Base-by-base conservation (phyloP, 2,797 vertebrate species). In the Mallotus villosus region DNA sequence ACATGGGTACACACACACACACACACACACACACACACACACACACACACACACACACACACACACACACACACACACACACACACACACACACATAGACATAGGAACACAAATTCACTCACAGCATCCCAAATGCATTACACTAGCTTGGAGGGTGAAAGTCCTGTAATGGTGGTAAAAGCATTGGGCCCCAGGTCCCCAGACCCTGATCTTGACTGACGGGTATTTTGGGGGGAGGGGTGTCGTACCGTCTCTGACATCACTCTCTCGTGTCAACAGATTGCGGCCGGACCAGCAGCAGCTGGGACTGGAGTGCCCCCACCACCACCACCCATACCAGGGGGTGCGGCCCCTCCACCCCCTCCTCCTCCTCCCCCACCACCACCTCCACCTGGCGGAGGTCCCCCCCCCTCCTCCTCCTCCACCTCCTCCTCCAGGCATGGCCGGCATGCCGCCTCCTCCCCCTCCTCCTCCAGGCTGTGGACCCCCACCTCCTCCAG, bases 351-450 rank as follows among this genome's bases (percentile, higher is more conserved):
- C 8, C 78, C 4, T 65, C 91, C 90, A 1, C 87, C 90, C 1
- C 86, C 92, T 0, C 91, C 93, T 0, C 93, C 92, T 0, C 93
- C 94, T 0, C 92, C 92, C 0, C 94, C 94, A 5, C 94, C 94
- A 0, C 95, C 93, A 0, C 92, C 92, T 3, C 85, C 89, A 0
- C 88, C 88, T 0, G 86, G 88, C 0, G 81, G 90, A 6, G 51
- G 85, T 37, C 84, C 87, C 7, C 90, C 91, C 0, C 89, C 83
- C 83, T 8, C 84, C 81, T 0, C 90, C 90, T 0, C 90, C 92
- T 0, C 89, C 91, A 0, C 93, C 91, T 4, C 87, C 86, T 4
- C 71, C 58, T 0, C 89, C 90, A 32, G 86, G 67, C 80, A 84
- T 85, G 32, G 90, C 14, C 0, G 0, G 77, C 49, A 80, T 79